Evolutionary conservation across 2,113 vertebrate genomes (phyloP).

Genomic region (Cyprinodon variegatus): DNA sequence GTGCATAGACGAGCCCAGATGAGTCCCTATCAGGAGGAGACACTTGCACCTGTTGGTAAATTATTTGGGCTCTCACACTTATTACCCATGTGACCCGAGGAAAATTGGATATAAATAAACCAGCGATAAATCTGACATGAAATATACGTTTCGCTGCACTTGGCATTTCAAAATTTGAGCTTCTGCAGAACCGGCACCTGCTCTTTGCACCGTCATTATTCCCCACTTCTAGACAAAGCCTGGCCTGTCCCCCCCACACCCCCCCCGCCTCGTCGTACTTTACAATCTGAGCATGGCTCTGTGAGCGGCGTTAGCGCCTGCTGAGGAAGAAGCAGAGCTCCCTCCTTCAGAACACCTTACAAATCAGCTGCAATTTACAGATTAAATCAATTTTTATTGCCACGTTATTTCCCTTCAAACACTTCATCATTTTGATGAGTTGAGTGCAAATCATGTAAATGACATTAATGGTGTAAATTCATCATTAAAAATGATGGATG

Average conservation of each 20-base stretch:
- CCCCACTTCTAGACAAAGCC: neutral
- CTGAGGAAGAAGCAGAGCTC: neutral
- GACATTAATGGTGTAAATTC: slow-evolving; percentile 30
- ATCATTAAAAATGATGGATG: slow-evolving; percentile 33
- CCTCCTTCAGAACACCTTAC: slow-evolving; percentile 9
- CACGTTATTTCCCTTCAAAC: slow-evolving; percentile 35
- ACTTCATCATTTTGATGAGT: slow-evolving; percentile 36
- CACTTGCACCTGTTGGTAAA: slow-evolving; percentile 18
- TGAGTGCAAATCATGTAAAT: slow-evolving; percentile 20
- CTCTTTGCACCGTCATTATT: neutral
- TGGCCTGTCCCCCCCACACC: neutral
- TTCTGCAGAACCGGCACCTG: neutral
- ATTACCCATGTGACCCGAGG: neutral
- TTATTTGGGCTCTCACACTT: slow-evolving; percentile 8
- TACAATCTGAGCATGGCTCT: neutral
- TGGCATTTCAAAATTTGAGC: neutral
- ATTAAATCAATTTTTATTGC: slow-evolving; percentile 29
- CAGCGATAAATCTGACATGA: neutral
- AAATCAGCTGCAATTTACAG: slow-evolving; percentile 6
- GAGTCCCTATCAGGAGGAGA: slow-evolving; percentile 20
- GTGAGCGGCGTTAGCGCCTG: neutral
- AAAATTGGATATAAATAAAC: slow-evolving; percentile 24
- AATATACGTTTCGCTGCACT: neutral
- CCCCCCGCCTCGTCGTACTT: neutral
- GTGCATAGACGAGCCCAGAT: slow-evolving; percentile 8